Evolutionary conservation across 2,113 vertebrate genomes (phyloP).

Genomic region (Austrofundulus limnaeus): DNA sequence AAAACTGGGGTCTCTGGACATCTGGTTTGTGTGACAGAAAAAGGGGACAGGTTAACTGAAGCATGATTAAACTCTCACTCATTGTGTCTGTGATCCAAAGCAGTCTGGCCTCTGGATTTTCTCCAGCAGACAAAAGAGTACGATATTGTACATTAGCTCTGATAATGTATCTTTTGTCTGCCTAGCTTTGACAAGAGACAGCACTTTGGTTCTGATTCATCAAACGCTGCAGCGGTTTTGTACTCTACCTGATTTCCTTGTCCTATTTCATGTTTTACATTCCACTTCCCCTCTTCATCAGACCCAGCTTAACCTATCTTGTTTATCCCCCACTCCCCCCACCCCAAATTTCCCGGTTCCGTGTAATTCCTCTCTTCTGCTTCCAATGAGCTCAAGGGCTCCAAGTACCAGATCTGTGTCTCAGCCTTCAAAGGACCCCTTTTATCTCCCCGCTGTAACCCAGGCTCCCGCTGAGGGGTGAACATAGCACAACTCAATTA

Average conservation of each 20-base stretch:
- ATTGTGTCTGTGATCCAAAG: conserved; percentile 64
- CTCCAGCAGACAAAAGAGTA: conserved; percentile 55
- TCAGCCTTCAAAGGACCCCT: conserved; percentile 71
- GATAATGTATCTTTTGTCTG: conserved; percentile 66
- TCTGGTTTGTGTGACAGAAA: conserved; percentile 68
- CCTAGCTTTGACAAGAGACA: conserved; percentile 53
- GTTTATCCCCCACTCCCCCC: conserved; percentile 58
- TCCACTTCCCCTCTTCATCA: conserved; percentile 50
- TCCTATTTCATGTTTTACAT: conserved; percentile 52
- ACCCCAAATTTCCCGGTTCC: conserved; percentile 59
- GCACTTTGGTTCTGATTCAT: conserved; percentile 54
- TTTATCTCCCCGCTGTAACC: conserved; percentile 66
- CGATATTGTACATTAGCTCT: conserved; percentile 33
- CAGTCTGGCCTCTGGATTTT: conserved; percentile 53
- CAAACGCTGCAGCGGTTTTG: conserved; percentile 37
- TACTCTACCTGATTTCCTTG: conserved; percentile 59
- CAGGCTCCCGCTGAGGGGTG: conserved; percentile 58
- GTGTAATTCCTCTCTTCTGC: conserved; percentile 74
- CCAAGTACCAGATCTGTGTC: conserved; percentile 70
- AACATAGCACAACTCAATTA: conserved; percentile 72
- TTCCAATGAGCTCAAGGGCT: conserved; percentile 77
- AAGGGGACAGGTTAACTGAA: conserved; percentile 67
- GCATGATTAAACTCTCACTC: conserved; percentile 64
- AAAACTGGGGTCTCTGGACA: conserved; percentile 50
- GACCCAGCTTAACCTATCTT: conserved; percentile 57